Conservation (phyloP, 2,888 invertebrate genomes). For the Tridacna crocea region DNA sequence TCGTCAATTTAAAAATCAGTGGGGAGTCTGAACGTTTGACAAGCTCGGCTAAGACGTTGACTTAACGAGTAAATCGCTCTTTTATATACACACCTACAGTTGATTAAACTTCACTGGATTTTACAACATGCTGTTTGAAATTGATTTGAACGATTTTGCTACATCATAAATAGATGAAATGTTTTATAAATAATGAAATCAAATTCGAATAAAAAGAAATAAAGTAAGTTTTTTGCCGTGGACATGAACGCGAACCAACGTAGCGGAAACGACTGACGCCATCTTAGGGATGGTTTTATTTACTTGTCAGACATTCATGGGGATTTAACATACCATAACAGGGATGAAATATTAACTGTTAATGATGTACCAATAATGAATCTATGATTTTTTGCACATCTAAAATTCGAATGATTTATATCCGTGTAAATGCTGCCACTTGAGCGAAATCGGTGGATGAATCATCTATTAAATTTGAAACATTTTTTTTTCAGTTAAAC, state of each 20-base stretch:
- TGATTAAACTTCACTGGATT: slow-evolving; percentile 24
- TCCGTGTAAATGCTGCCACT: too few relatives aligned
- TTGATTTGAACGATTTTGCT: slow-evolving; percentile 29
- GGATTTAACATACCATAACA: too few relatives aligned
- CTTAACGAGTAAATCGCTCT: slow-evolving; percentile 20
- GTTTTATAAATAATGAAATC: slow-evolving; percentile 8
- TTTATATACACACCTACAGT: slow-evolving; percentile 21
- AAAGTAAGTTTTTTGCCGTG: neutral
- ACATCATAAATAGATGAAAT: slow-evolving; percentile 29
- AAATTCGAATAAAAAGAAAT: slow-evolving; percentile 14
- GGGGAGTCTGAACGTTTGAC: slow-evolving; percentile 16
- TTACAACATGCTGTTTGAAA: slow-evolving; percentile 30
- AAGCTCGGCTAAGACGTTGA: slow-evolving; percentile 21
- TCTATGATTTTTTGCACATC: too few relatives aligned
- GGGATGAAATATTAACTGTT: too few relatives aligned
- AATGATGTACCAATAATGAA: too few relatives aligned
- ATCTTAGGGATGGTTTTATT: neutral
- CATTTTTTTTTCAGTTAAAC: too few relatives aligned
- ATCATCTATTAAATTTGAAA: too few relatives aligned
- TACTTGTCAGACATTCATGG: slow-evolving; percentile 6
- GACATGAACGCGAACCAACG: neutral
- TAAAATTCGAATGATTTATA: too few relatives aligned
- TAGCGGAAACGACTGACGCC: slow-evolving; percentile 18
- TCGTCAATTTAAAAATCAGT: slow-evolving; percentile 12
- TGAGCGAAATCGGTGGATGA: too few relatives aligned